These are phyloP conservation scores for Metridium senile DNA, from an alignment of 92 coral and sea anemone species.

Conservation along the genomic window DNA sequence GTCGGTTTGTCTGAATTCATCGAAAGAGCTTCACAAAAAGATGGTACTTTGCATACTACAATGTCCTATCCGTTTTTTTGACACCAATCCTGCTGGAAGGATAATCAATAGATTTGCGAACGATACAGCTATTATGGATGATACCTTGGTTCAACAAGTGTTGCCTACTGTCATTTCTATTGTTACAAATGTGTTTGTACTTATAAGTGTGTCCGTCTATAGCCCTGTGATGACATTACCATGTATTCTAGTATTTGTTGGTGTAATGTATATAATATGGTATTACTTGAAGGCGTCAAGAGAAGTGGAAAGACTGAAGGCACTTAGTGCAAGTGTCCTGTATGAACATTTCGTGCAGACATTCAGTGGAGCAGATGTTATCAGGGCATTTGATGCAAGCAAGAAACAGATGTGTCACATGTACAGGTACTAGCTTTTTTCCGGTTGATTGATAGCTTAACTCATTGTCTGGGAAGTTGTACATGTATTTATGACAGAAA, in stretches of 20 bases:
- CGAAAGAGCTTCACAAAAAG: constrained; percentile 39
- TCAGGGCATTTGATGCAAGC: constrained; percentile 37
- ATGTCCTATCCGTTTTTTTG: constrained; percentile 39
- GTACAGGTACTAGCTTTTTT: constrained; percentile 15
- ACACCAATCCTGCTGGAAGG: constrained; percentile 50
- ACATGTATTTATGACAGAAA: too few relatives aligned
- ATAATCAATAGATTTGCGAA: constrained; percentile 49
- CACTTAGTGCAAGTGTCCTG: constrained; percentile 48
- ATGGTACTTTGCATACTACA: constrained; percentile 22
- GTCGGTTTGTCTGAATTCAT: constrained; percentile 24
- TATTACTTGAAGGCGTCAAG: constrained; percentile 62
- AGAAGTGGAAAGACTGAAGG: constrained; percentile 58
- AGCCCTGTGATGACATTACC: neutral
- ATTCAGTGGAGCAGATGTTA: constrained; percentile 42
- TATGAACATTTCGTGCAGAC: constrained; percentile 55
- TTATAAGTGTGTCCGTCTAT: neutral
- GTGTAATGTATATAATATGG: neutral
- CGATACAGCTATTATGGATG: constrained; percentile 53
- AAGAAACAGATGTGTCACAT: constrained; percentile 10
- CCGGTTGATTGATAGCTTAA: neutral
- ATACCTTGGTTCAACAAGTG: neutral
- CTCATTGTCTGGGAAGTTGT: too few relatives aligned
- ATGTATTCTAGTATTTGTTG: neutral
- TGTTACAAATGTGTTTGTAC: neutral
- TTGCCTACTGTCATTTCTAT: neutral